A percentile compares a stretch with the other conserved stretches of the same genome.
phyloP scores from a whole-genome alignment of 2,797 vertebrate genomes.

The Siniperca obscura region DNA sequence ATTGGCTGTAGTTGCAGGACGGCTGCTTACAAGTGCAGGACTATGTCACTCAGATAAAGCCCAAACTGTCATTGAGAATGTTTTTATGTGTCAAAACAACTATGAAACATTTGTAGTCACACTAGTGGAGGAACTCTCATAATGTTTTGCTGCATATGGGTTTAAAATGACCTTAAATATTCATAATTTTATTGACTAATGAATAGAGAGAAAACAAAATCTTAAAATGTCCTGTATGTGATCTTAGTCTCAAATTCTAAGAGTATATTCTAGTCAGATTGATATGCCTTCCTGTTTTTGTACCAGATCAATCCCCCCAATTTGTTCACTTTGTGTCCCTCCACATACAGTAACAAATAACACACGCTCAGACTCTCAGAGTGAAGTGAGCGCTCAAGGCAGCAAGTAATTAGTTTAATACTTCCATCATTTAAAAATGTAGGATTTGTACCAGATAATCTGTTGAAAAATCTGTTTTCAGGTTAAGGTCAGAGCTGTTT shows the following conservation, averaged over 20 bases:
- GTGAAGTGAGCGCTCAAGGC: not conserved
- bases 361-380: not conserved
- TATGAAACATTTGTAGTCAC: not conserved
- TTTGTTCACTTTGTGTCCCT: slow-evolving; percentile 21
- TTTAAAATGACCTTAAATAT: not conserved
- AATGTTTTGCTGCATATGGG: not conserved
- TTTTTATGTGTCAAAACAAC: not conserved
- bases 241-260: not conserved
- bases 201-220: not conserved
- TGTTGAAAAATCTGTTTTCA: not conserved
- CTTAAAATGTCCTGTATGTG: not conserved
- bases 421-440: not conserved
- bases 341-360: not conserved
- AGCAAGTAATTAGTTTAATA: not conserved
- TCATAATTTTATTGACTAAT: not conserved
- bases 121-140: not conserved
- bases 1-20: slow-evolving; percentile 9
- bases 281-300: slow-evolving; percentile 17
- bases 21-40: not conserved
- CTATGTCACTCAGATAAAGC: not conserved
- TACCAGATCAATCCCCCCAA: not conserved
- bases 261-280: not conserved
- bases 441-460: not conserved
- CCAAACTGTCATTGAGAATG: not conserved
- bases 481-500: not conserved